These are phyloP conservation scores for Ispidina lecontei DNA, from an alignment of 2,797 vertebrate species.

Conservation along the genomic window DNA sequence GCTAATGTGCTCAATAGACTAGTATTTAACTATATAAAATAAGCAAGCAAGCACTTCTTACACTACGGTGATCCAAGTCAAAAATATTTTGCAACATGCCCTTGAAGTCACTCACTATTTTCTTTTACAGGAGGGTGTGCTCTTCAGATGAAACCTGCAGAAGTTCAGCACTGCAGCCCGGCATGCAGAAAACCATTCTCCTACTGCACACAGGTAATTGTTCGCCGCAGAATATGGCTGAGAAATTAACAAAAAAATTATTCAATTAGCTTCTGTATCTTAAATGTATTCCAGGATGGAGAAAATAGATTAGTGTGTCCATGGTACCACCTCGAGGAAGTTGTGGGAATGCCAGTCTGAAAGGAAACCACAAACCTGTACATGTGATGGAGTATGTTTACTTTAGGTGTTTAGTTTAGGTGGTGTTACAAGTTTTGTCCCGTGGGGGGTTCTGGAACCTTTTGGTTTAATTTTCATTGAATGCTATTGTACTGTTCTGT, in stretches of 20 bases:
- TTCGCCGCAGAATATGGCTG: background rate
- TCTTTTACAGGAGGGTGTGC: conserved; percentile 90
- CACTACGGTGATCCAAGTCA: background rate
- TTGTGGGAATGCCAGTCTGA: conserved; percentile 11
- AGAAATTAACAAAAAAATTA: background rate
- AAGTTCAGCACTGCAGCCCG: conserved; percentile 88
- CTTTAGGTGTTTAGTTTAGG: background rate
- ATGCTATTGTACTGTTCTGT: background rate
- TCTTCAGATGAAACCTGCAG: conserved; percentile 83
- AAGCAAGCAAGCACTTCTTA: conserved; percentile 9
- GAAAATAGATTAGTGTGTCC: background rate
- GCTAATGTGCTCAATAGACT: conserved; percentile 43
- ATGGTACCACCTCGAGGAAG: conserved; percentile 72
- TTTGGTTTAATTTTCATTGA: background rate
- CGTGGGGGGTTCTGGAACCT: background rate
- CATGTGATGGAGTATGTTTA: background rate
- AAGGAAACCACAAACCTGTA: background rate
- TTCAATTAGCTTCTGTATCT: background rate
- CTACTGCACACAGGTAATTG: conserved; percentile 93
- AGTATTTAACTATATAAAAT: conserved; percentile 37
- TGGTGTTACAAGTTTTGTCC: background rate
- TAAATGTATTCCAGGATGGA: background rate
- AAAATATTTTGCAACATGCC: background rate
- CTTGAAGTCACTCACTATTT: conserved; percentile 19
- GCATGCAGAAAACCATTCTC: conserved; percentile 95